Evolutionary conservation across 2,888 invertebrate genomes (phyloP).

Genomic region (Chymomyza procnemis): DNA sequence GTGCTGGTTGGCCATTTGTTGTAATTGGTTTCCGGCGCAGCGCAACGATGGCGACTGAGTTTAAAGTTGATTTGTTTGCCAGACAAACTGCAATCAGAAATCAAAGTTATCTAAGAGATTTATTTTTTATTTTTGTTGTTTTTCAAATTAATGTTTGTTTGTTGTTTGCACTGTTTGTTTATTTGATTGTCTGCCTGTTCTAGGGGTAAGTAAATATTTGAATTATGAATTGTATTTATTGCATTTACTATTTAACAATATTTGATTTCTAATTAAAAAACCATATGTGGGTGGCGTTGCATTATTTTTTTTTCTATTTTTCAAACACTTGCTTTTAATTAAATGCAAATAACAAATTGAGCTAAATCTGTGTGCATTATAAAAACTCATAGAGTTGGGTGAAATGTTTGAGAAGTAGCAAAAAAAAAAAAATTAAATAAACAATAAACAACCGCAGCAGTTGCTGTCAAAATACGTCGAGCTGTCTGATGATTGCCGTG

Average conservation of each 20-base stretch:
- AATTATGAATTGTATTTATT: conserved; percentile 50
- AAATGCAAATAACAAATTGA: conserved; percentile 71
- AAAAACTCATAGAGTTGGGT: not conserved
- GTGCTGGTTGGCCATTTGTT: not conserved
- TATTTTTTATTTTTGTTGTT: conserved; percentile 10
- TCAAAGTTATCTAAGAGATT: conserved; percentile 28
- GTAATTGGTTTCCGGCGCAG: not conserved
- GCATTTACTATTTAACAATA: conserved; percentile 46
- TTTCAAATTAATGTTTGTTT: conserved; percentile 62
- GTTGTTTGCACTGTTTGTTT: conserved; percentile 38
- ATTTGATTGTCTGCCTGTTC: conserved; percentile 5
- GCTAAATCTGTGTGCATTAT: conserved; percentile 48
- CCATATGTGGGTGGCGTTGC: conserved; percentile 35
- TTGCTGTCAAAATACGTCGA: not conserved
- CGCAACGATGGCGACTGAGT: not conserved
- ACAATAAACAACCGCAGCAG: not conserved
- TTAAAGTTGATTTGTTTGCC: conserved; percentile 51
- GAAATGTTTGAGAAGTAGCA: too few species aligned
- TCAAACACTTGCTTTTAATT: conserved; percentile 65
- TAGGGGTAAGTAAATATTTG: conserved; percentile 3
- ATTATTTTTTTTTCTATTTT: conserved; percentile 32
- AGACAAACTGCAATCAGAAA: conserved; percentile 61
- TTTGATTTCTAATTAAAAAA: conserved; percentile 69
- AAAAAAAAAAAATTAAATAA: conserved; percentile 1
- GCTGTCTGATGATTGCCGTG: not conserved